Conservation (phyloP, 2,888 invertebrate genomes). For the Scaptomyza reducta region DNA sequence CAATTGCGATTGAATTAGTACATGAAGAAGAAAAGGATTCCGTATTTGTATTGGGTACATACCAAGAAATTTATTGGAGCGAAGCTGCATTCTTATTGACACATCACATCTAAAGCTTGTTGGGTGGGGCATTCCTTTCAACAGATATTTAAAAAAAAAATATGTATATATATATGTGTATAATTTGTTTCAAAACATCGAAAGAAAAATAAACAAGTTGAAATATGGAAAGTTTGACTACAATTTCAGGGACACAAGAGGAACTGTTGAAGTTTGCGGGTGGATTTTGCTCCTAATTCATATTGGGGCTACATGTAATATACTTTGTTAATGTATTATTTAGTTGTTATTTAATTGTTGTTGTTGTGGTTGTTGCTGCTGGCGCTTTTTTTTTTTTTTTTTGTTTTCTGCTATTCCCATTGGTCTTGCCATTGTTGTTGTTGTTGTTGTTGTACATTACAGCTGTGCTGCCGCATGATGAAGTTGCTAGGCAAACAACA, state of each 20-base stretch:
- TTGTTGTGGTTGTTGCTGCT: conserved; percentile 3
- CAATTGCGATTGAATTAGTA: conserved; percentile 28
- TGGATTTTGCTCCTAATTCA: conserved; percentile 4
- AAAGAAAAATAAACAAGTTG: background rate
- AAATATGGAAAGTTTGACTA: conserved; percentile 9
- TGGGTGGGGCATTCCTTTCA: conserved; percentile 17
- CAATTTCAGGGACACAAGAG: conserved; percentile 34
- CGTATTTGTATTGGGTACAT: conserved; percentile 6
- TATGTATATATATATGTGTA: conserved; percentile 1
- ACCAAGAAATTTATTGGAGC: conserved; percentile 12
- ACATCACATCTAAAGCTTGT: conserved; percentile 16
- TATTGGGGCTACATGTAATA: background rate
- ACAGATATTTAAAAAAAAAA: conserved; percentile 21
- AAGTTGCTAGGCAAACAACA: conserved; percentile 90
- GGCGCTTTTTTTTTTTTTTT: background rate
- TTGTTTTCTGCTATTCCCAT: conserved; percentile 6
- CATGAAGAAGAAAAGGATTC: conserved; percentile 30
- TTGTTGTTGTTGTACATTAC: background rate
- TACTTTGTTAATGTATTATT: background rate
- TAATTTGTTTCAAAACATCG: conserved; percentile 21
- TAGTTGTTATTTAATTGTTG: background rate
- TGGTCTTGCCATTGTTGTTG: conserved; percentile 2
- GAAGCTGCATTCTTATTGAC: background rate
- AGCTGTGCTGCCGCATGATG: conserved; percentile 1
- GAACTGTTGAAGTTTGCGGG: conserved; percentile 32